Percentiles rank a stretch among this genome's conserved stretches.
Evolutionary conservation across 2,113 vertebrate species (phyloP).

Genomic region (Hippolais icterina): DNA sequence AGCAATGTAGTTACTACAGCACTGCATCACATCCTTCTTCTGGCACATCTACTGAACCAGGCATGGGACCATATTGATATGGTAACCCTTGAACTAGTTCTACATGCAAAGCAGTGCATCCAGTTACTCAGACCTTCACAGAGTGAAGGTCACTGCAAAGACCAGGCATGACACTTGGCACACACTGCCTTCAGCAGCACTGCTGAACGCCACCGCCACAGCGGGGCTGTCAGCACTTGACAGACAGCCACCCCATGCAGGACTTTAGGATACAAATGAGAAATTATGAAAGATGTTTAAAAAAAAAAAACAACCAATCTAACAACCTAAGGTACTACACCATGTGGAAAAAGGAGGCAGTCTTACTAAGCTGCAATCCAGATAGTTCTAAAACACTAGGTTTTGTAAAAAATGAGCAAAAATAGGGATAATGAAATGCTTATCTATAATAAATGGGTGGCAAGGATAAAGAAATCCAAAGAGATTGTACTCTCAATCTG

Average conservation of each 20-base stretch:
- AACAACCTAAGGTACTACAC: background rate
- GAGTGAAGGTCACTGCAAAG: background rate
- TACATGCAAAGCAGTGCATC: background rate
- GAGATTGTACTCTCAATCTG: background rate
- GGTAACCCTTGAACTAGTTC: background rate
- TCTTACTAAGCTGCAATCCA: background rate
- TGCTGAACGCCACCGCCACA: background rate
- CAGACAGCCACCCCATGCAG: background rate
- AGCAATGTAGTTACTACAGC: background rate
- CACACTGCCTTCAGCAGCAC: background rate
- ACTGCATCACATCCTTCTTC: background rate
- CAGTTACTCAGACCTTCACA: background rate
- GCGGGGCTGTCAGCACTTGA: background rate
- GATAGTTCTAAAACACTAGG: background rate
- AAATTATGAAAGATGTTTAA: background rate
- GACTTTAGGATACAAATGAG: background rate
- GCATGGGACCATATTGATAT: background rate
- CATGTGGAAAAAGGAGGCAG: background rate
- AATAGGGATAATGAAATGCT: background rate
- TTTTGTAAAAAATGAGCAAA: background rate
- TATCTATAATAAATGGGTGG: background rate
- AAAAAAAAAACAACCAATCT: background rate
- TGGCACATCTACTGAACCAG: accelerated
- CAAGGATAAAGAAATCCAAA: background rate
- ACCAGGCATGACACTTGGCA: accelerated